Percentiles rank a stretch among this genome's conserved stretches.
These are phyloP conservation scores for Aramus guarauna DNA, from an alignment of 2,113 vertebrate species.

Conservation along the genomic window DNA sequence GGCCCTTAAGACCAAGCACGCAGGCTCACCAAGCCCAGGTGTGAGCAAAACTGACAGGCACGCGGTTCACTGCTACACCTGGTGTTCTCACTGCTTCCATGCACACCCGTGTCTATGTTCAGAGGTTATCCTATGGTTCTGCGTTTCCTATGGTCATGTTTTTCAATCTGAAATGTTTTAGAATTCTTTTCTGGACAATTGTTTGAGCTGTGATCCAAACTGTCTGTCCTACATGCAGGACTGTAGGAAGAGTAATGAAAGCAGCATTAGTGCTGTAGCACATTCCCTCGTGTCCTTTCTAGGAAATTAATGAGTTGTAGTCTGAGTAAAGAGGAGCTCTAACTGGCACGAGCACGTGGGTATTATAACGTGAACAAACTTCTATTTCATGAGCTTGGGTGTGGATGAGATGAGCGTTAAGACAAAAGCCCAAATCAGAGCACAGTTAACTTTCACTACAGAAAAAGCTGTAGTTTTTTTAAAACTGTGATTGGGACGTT, in stretches of 20 bases:
- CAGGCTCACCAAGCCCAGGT: background rate
- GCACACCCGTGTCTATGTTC: background rate
- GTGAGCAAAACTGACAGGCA: background rate
- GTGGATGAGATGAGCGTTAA: background rate
- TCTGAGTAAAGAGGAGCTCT: background rate
- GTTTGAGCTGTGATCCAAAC: background rate
- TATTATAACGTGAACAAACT: background rate
- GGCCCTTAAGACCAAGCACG: background rate
- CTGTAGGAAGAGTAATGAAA: background rate
- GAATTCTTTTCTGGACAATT: background rate
- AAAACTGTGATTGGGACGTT: background rate
- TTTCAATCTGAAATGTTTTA: background rate
- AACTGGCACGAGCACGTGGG: fast-evolving
- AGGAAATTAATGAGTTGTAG: background rate
- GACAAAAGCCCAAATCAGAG: background rate
- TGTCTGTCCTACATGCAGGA: background rate
- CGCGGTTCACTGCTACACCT: background rate
- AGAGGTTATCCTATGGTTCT: background rate
- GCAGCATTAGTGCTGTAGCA: background rate
- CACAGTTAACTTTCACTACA: background rate
- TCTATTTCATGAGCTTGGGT: background rate
- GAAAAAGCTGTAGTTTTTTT: background rate
- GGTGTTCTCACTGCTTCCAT: background rate
- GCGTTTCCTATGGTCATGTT: too few relatives aligned
- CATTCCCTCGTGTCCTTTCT: background rate